These are phyloP conservation scores for Meiosimyza decipiens DNA, from an alignment of 2,888 invertebrate species.

Conservation along the genomic window DNA sequence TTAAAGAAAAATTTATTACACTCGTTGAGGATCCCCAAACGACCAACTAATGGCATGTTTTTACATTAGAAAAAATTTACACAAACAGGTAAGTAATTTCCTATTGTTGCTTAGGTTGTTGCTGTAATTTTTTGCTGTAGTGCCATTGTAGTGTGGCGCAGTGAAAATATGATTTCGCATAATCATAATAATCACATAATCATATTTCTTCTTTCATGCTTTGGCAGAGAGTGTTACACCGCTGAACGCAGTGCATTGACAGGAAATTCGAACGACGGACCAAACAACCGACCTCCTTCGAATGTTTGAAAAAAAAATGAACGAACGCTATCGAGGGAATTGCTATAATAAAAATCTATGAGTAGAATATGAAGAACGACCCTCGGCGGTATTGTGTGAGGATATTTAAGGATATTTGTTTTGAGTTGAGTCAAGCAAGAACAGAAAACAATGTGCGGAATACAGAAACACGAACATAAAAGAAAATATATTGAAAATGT, in stretches of 20 bases:
- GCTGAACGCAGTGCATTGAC: constrained; percentile 9
- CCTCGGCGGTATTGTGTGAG: constrained; percentile 6
- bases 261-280: constrained; percentile 9
- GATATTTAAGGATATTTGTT: constrained; percentile 16
- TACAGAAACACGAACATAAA: not conserved
- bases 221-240: not conserved
- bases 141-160: not conserved
- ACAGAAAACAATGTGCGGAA: not conserved
- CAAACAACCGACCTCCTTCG: constrained; percentile 5
- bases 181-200: constrained; percentile 35
- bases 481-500: constrained; percentile 3
- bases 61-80: not conserved
- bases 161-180: constrained; percentile 36
- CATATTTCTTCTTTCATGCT: constrained; percentile 29
- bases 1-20: not conserved
- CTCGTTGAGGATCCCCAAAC: constrained; percentile 9
- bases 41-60: constrained; percentile 8
- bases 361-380: constrained; percentile 9
- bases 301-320: not conserved
- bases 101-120: not conserved
- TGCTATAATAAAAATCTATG: constrained; percentile 10
- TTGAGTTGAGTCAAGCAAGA: not conserved
- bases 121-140: no score
- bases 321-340: constrained; percentile 6
- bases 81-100: constrained; percentile 17